Base-by-base conservation (phyloP, 2,888 invertebrate species). In the Sinhomidia bicolor region DNA sequence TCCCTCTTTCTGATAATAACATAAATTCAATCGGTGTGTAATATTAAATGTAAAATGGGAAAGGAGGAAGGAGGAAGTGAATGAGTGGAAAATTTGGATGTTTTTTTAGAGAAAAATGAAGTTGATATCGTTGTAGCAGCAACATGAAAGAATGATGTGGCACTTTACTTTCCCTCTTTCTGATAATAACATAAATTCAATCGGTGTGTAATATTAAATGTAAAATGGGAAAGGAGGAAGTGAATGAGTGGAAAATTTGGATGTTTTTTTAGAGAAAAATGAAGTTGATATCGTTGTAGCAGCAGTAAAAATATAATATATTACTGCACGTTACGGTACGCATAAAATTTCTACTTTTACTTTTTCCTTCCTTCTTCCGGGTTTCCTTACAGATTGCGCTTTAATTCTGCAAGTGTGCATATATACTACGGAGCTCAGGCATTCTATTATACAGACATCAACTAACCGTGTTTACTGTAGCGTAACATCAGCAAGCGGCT, bases 31-130 rank as follows among this genome's bases (percentile, higher is more conserved):
- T 74, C 44, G 74, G 74, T 51, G 23, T 74, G 74, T 51, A 47
- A 74, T 74, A 74, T 74, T 74, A 44, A 74, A 74, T 74, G 47
- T 74, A 51, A 74, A 74, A 74, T 74, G 44, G 36, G 68, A 36
- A 68, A 74, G n/a, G n/a, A n/a, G n/a, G n/a, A n/a, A n/a, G n/a
- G n/a, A 47, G 74, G 74, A 74, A 74, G 74, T 74, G 74, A 74
- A 44, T 74, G 74, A 74, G 74, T 44, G n/a, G 29, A 29, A 20
- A 47, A 74, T 44, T 29, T 74, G 44, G 47, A 12, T 23, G n/a
- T 44, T 71, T 60, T 60, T 3, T 17, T 5, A 10, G 5, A 10
- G 12, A 29, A 62, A 62, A 62, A 9, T 62, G 26, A 62, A 62
- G 62, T 62, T 29, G 12, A 2, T 62, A 0, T 29, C 6, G 51